Conservation (phyloP, 2,113 vertebrate species). For the Chloroceryle aenea region DNA sequence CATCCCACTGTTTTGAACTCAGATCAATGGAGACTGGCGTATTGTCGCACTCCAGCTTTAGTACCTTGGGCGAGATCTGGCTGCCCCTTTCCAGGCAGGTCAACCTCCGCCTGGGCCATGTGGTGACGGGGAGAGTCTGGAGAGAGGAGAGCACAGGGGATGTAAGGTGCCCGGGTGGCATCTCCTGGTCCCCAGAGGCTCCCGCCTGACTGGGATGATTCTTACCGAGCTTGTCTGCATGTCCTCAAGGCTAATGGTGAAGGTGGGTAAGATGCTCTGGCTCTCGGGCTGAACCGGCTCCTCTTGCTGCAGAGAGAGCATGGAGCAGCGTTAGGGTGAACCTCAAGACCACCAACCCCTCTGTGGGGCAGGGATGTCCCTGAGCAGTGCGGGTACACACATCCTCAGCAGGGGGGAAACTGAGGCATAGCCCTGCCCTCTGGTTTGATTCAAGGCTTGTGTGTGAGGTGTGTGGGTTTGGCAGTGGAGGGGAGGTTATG, state of each 20-base stretch:
- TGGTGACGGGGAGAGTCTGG: background rate
- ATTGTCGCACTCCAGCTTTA: conserved; percentile 56
- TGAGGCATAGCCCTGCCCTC: background rate
- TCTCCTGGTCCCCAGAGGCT: background rate
- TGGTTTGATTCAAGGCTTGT: background rate
- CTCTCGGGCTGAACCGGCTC: background rate
- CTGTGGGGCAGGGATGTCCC: background rate
- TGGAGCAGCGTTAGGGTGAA: background rate
- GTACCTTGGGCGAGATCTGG: conserved; percentile 24
- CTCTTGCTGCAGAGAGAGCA: background rate
- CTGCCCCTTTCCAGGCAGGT: background rate
- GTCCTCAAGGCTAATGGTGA: background rate
- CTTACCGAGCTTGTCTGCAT: background rate
- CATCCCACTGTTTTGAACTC: background rate
- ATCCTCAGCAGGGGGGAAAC: background rate
- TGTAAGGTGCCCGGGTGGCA: background rate
- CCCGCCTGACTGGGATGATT: rapidly evolving
- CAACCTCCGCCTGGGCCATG: background rate
- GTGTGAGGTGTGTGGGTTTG: background rate
- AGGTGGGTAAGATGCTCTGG: background rate
- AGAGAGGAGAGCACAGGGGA: background rate
- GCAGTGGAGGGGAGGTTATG: rapidly evolving
- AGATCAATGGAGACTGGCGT: rapidly evolving
- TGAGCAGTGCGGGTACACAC: background rate
- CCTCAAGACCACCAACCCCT: background rate